Conservation (phyloP, 1,140 invertebrate species). For the Vanessa tameamea region DNA sequence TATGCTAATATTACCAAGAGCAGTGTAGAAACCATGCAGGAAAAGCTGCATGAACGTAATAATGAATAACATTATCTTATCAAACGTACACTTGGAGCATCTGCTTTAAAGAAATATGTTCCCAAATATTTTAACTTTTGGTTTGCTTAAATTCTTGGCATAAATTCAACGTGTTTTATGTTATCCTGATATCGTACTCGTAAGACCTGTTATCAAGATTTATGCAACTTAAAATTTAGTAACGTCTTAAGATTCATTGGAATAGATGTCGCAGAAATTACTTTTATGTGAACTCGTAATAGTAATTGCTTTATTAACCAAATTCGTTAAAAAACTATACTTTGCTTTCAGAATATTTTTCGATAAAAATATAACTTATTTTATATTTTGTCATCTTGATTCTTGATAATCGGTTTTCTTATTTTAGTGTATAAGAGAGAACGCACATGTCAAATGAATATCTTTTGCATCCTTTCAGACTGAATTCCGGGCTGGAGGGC, state of each 20-base stretch:
- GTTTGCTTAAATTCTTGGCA: slow-evolving; percentile 20
- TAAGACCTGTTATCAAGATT: slow-evolving; percentile 12
- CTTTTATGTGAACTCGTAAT: background rate
- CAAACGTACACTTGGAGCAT: background rate
- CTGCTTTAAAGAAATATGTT: background rate
- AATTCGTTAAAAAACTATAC: background rate
- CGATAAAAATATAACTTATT: no score
- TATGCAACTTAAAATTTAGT: slow-evolving; percentile 15
- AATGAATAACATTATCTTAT: no score
- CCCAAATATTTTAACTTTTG: slow-evolving; percentile 5
- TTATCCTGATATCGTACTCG: background rate
- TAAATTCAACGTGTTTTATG: slow-evolving; percentile 12
- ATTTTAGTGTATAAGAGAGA: background rate
- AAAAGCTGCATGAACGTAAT: no score
- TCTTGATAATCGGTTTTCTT: background rate
- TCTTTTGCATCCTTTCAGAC: slow-evolving; percentile 53
- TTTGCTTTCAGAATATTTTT: no score
- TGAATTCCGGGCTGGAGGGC: slow-evolving; percentile 67
- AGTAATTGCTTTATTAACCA: background rate
- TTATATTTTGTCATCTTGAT: background rate
- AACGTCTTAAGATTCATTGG: background rate
- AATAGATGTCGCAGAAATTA: background rate
- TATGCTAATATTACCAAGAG: no score
- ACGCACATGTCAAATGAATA: background rate
- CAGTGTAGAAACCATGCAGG: no score